Base-by-base conservation (phyloP, 2,888 invertebrate species). In the Polydrusus cervinus region DNA sequence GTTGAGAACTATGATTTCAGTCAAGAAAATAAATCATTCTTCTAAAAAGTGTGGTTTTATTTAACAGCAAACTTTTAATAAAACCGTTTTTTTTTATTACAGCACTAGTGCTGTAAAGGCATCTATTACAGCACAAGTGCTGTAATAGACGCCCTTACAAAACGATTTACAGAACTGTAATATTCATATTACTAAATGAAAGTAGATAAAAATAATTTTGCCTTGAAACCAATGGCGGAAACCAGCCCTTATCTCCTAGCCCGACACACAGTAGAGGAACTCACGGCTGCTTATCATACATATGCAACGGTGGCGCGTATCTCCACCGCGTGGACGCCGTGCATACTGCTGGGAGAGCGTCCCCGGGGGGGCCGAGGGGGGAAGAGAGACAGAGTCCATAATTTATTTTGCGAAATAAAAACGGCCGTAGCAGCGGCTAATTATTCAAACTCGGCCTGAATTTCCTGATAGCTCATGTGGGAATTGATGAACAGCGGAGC, bases 371-470 rank as follows among this genome's bases (percentile, higher is more conserved):
- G 71, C 71, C 34, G 13, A 45, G 38, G 57, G 55, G 66, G 47
- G 6, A n/a, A n/a, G n/a, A n/a, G 47, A 61, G 55, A 45, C 72
- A 65, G 55, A 69, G 78, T 72, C 69, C 76, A 71, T 75, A 77
- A 77, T 77, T 77, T 77, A 77, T 77, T 57, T 75, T 74, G 77
- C 72, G 72, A 77, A 77, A 77, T 77, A 77, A 79, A 79, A 79
- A 78, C 78, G 79, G 77, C 72, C 77, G 72, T 65, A 62, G 79
- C 77, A 71, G 71, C 62, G 70, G 71, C 73, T 77, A 77, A 77
- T 76, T 75, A 77, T 77, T 79, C 78, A 75, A 75, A 75, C 77
- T 76, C 76, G 77, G 79, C 78, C 79, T 80, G 80, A 78, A 77
- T 78, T 74, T 77, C 70, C 74, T 74, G 77, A 74, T 74, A 77